phyloP scores from a whole-genome alignment of 64 coral and sea anemone species.

The Stichodactyla mertensii region DNA sequence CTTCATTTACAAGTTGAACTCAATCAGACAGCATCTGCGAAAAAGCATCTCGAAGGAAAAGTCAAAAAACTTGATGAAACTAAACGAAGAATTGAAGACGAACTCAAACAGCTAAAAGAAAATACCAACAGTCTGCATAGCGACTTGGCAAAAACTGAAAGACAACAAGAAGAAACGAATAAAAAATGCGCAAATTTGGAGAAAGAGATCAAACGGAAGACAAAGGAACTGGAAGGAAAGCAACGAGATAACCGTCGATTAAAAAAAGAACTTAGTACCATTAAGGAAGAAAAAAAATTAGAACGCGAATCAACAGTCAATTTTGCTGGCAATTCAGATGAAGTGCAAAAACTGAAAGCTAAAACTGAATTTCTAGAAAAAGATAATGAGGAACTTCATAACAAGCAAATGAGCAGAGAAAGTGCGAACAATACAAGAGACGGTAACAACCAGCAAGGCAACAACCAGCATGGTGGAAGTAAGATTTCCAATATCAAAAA shows the following conservation, averaged over 20 bases:
- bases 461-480: not conserved
- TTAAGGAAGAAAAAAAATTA: conserved; percentile 41
- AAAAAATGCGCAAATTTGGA: conserved; percentile 28
- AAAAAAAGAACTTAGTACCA: conserved; percentile 51
- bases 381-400: conserved; percentile 12
- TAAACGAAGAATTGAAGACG: conserved; percentile 39
- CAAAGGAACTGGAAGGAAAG: conserved; percentile 44
- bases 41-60: conserved; percentile 36
- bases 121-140: conserved; percentile 40
- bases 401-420: not conserved
- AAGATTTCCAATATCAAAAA: not conserved
- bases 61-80: conserved; percentile 31
- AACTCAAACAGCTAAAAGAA: conserved; percentile 20
- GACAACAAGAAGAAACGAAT: conserved; percentile 20
- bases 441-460: not conserved
- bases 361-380: conserved; percentile 29
- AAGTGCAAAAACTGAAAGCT: not conserved
- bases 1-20: conserved; percentile 26
- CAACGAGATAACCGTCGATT: conserved; percentile 29
- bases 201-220: conserved; percentile 34
- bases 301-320: not conserved
- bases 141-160: conserved; percentile 67
- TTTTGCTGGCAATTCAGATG: not conserved
- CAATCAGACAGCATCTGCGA: conserved; percentile 6
- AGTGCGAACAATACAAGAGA: not conserved